phyloP scores from a whole-genome alignment of 2,888 invertebrate species.

The Gymnocheta viridis region DNA sequence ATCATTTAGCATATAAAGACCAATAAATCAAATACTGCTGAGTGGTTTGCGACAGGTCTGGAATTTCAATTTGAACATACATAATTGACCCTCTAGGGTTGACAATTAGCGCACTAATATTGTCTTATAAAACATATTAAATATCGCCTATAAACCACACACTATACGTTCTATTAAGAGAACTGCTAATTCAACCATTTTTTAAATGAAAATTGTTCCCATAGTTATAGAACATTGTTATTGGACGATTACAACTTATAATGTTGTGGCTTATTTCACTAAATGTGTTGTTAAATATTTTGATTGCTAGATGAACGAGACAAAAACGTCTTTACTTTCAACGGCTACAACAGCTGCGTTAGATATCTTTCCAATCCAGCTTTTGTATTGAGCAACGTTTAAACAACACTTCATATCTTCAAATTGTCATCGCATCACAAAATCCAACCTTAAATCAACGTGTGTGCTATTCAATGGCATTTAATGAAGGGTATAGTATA shows the following conservation, averaged over 20 bases:
- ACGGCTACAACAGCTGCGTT: slow-evolving; percentile 35
- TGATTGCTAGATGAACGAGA: slow-evolving; percentile 1
- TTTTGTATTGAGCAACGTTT: slow-evolving; percentile 40
- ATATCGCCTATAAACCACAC: too few species aligned
- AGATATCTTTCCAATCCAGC: slow-evolving; percentile 35
- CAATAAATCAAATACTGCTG: slow-evolving; percentile 22
- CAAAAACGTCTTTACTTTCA: slow-evolving; percentile 19
- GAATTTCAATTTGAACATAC: neutral
- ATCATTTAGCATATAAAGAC: slow-evolving; percentile 34
- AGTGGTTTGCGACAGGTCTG: slow-evolving; percentile 25
- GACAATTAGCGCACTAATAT: neutral
- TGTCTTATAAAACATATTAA: neutral
- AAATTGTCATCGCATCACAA: slow-evolving; percentile 37
- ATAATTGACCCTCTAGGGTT: neutral
- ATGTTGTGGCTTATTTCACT: slow-evolving; percentile 44
- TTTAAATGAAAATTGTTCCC: neutral
- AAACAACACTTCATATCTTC: slow-evolving; percentile 48
- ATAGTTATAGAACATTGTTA: slow-evolving; percentile 12
- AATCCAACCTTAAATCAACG: slow-evolving; percentile 37
- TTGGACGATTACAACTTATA: slow-evolving; percentile 23
- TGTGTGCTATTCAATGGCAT: slow-evolving; percentile 27
- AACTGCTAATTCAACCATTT: neutral
- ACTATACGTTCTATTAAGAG: neutral
- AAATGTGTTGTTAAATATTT: slow-evolving; percentile 32
- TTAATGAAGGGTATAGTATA: slow-evolving; percentile 63